Percentiles rank a stretch among this genome's conserved stretches.
These are phyloP conservation scores for Myanophis thanlyinensis DNA, from an alignment of 2,113 vertebrate species.

Conservation along the genomic window DNA sequence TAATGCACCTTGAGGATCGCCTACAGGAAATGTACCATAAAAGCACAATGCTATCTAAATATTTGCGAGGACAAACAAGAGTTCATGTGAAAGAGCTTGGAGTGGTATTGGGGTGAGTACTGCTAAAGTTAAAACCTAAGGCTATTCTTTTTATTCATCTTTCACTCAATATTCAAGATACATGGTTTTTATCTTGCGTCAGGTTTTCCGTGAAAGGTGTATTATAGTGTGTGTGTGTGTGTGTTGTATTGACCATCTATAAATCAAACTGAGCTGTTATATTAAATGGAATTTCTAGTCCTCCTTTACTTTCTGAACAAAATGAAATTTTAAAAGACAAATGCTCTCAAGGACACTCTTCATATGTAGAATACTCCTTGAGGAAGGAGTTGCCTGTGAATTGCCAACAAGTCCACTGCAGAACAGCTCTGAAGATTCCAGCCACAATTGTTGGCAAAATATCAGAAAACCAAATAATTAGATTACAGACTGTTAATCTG, in stretches of 20 bases:
- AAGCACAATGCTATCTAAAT: constrained; percentile 88
- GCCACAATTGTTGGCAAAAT: neutral
- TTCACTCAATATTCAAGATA: accelerated
- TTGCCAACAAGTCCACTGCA: neutral
- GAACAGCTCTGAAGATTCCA: neutral
- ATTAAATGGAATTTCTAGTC: neutral
- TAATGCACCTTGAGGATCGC: constrained; percentile 88
- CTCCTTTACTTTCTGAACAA: neutral
- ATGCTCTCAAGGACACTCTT: neutral
- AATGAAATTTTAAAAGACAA: neutral
- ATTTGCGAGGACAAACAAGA: constrained; percentile 82
- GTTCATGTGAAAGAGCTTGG: constrained; percentile 85
- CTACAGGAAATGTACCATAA: constrained; percentile 88
- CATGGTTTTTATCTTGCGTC: neutral
- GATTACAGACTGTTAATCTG: neutral
- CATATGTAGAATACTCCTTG: neutral
- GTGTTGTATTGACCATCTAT: neutral
- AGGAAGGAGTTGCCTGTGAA: neutral
- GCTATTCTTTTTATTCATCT: neutral
- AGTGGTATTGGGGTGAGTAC: constrained; percentile 80
- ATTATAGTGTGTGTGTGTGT: neutral
- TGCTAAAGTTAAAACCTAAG: neutral
- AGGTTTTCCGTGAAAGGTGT: neutral
- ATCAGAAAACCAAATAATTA: neutral
- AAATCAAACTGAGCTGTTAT: constrained; percentile 3